Evolutionary conservation across 2,113 vertebrate species (phyloP).

Genomic region (Butorides virescens): DNA sequence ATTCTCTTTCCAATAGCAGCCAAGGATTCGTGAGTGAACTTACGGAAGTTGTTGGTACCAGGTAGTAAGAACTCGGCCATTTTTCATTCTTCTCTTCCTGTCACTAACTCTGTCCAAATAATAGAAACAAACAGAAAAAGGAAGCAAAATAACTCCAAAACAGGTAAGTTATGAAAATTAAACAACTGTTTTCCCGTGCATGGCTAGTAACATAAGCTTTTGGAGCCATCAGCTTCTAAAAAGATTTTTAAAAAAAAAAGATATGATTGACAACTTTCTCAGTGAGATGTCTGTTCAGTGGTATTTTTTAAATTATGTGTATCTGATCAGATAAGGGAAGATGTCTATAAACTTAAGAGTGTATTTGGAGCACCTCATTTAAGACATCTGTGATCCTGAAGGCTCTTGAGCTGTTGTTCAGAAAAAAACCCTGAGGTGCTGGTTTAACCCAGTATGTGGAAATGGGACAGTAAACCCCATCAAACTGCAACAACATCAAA

Average conservation of each 20-base stretch:
- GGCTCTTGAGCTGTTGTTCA: background rate
- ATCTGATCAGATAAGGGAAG: background rate
- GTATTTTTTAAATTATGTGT: background rate
- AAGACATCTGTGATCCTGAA: background rate
- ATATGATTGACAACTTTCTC: background rate
- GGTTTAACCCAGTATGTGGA: background rate
- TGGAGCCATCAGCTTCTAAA: background rate
- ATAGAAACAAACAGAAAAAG: background rate
- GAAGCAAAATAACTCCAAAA: background rate
- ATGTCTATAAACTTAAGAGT: background rate
- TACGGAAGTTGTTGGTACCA: constrained; percentile 86
- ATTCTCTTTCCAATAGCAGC: constrained; percentile 87
- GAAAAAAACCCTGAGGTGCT: background rate
- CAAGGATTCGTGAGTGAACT: constrained; percentile 91
- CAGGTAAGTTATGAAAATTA: background rate
- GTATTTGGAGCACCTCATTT: background rate
- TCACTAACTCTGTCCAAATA: constrained; percentile 73
- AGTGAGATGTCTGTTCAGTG: background rate
- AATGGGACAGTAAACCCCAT: background rate
- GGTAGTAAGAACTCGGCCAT: constrained; percentile 89
- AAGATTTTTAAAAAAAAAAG: background rate
- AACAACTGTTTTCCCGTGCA: background rate
- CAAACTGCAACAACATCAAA: background rate
- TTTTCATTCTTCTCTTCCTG: constrained; percentile 88
- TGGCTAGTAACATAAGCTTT: background rate